Evolutionary conservation across 2,113 vertebrate genomes (phyloP), one percentile per base, ranked within the genome.

Genomic region (Burhinus oedicnemus): DNA sequence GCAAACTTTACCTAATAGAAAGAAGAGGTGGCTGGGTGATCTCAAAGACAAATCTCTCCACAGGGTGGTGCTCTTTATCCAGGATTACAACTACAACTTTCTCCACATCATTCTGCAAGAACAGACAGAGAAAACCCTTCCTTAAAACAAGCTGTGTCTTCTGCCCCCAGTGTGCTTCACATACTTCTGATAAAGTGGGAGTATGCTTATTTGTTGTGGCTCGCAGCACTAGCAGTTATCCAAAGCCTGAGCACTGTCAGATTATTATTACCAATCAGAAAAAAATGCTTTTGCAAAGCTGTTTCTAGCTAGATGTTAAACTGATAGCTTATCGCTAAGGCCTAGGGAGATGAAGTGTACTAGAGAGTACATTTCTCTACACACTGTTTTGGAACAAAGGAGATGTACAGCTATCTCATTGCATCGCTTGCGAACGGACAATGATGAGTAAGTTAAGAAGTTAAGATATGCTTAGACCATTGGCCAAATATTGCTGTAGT

Each of bases 31-130:
- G 99, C 87, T 99, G 99, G 8, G 98, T 99, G 91, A 99, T 99
- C 98, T 99, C 99, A 90, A 99, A 99, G 77, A 99, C 99, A 80
- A 99, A 99, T 98, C 99, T 99, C 97, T 99, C 99, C 83, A 99
- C 99, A 18, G 99, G 99, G 94, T 99, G 99, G 97, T 99, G 99
- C 96, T 99, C 99, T 98, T 99, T 99, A 95, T 99, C 99, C 98
- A 99, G 98, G 95, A 99, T 99, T 49, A 99, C 99, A 61, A 99
- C 99, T 23, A 99, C 99, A 15, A 99, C 99, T 90, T 99, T 99
- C 97, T 99, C 99, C 93, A 99, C 99, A 25, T 99, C 99, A 8
- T 99, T 99, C 99, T 99, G 98, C 71, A 97, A 95, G 49, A 66
- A 72, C 18, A 95, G 27, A 30, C 3, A 34, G 47, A 84, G 85